Conservation (phyloP, 2,797 vertebrate species). For the Neopelma chrysocephalum region DNA sequence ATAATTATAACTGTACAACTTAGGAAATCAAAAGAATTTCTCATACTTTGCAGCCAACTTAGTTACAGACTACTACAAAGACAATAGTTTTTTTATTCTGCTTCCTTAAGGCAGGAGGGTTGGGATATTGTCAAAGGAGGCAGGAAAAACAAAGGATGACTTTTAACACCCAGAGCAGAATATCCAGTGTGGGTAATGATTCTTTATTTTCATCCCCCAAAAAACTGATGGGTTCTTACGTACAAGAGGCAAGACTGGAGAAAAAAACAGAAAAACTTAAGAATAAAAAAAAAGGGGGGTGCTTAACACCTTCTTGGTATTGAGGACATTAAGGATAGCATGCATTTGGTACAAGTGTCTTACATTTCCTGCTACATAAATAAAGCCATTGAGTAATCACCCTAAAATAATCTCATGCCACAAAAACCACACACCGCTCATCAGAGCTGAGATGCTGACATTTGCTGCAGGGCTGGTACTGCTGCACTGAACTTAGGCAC, state of each 20-base stretch:
- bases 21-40: not conserved
- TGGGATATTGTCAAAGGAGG: not conserved
- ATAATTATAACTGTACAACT: not conserved
- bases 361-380: not conserved
- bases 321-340: not conserved
- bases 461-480: not conserved
- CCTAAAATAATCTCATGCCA: not conserved
- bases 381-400: not conserved
- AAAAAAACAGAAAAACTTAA: not conserved
- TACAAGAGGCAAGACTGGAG: not conserved
- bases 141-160: not conserved
- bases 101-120: not conserved
- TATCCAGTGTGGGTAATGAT: not conserved
- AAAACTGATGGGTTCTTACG: not conserved
- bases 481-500: not conserved
- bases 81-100: not conserved
- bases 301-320: not conserved
- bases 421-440: not conserved
- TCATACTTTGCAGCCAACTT: not conserved
- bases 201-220: not conserved
- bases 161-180: not conserved
- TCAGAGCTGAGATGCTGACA: conserved; percentile 1
- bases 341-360: not conserved
- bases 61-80: not conserved
- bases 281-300: not conserved